Conservation (phyloP, 2,113 vertebrate species). For the Ptychochromis oligacanthus region DNA sequence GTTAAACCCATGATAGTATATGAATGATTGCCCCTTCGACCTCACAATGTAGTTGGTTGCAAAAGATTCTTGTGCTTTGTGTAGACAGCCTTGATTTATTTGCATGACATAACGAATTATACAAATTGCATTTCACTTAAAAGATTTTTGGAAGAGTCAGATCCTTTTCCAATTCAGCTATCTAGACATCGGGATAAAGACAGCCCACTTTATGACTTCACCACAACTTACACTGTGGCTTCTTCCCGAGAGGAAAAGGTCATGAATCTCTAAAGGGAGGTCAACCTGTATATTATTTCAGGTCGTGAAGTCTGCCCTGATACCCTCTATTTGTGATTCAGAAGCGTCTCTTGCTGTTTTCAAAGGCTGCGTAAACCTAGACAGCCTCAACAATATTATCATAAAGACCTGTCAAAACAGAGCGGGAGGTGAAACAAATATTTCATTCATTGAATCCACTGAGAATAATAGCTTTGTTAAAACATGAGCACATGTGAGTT, state of each 20-base stretch:
- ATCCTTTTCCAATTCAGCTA: constrained; percentile 32
- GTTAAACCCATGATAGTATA: not conserved
- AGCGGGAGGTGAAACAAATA: constrained; percentile 21
- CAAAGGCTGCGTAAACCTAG: not conserved
- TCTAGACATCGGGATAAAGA: constrained; percentile 41
- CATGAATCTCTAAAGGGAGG: not conserved
- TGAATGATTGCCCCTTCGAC: not conserved
- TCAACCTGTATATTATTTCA: not conserved
- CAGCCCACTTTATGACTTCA: not conserved
- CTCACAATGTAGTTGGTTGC: not conserved
- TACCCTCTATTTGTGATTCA: not conserved
- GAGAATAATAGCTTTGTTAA: constrained; percentile 12
- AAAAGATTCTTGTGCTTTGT: not conserved
- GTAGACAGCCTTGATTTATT: constrained; percentile 54
- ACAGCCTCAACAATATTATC: constrained; percentile 3
- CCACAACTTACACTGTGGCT: constrained; percentile 13
- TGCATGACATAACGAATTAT: constrained; percentile 30
- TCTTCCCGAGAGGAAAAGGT: not conserved
- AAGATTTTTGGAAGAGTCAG: constrained; percentile 48
- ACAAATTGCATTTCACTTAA: constrained; percentile 43
- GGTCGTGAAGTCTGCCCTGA: not conserved
- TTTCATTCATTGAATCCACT: constrained; percentile 1
- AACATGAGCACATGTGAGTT: not conserved
- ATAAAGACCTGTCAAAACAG: constrained; percentile 23
- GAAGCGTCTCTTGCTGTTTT: not conserved